Percentiles rank a stretch among this genome's conserved stretches.
phyloP scores from a whole-genome alignment of 2,797 vertebrate genomes.

The Garrulus glandarius region DNA sequence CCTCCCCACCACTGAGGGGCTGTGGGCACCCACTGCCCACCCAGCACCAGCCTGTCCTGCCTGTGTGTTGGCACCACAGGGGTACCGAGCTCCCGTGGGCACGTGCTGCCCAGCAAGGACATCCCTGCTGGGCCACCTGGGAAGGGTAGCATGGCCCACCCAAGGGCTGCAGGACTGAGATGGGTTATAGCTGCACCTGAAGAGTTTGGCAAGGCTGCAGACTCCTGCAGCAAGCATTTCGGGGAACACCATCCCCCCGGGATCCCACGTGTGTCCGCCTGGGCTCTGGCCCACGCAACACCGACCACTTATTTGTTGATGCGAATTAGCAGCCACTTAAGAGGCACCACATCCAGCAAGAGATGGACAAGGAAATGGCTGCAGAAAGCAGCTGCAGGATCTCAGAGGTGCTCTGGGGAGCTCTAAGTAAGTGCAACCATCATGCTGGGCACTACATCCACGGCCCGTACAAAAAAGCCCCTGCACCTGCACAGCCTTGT shows the following conservation, averaged over 20 bases:
- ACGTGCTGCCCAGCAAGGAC: accelerated
- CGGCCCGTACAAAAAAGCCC: accelerated
- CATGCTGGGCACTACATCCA: accelerated
- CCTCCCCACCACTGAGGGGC: neutral
- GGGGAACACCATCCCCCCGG: neutral
- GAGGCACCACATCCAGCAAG: neutral
- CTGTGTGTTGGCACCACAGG: accelerated
- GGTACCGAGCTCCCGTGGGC: accelerated
- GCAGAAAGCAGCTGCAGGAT: neutral
- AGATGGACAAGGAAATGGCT: neutral
- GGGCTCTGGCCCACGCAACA: neutral
- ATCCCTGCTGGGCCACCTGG: neutral
- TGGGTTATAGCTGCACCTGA: neutral
- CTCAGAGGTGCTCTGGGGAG: neutral
- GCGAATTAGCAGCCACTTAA: neutral
- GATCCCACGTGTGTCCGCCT: neutral
- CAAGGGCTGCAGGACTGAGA: neutral
- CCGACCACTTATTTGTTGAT: accelerated
- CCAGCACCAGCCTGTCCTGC: neutral
- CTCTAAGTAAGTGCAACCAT: neutral
- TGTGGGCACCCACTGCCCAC: neutral
- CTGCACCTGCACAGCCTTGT: neutral
- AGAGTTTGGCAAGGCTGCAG: neutral
- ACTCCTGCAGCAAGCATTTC: neutral
- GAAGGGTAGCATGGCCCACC: neutral